These are phyloP conservation scores for Lutjanus erythropterus DNA, from an alignment of 2,113 vertebrate species.

Conservation along the genomic window DNA sequence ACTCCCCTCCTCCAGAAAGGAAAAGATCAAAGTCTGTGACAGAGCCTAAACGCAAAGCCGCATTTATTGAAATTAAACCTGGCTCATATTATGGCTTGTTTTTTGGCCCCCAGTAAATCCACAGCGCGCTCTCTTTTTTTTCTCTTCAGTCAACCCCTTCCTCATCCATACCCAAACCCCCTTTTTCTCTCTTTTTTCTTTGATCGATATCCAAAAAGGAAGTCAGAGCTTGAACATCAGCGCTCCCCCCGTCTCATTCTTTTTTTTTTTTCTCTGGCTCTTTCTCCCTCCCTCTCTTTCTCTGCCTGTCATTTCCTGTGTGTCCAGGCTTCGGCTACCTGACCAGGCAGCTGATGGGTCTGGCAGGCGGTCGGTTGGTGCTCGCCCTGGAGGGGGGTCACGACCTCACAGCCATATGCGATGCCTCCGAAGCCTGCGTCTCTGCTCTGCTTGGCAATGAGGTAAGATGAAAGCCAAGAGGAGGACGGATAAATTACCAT, in stretches of 20 bases:
- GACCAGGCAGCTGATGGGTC: slow-evolving; percentile 97
- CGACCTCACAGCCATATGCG: slow-evolving; percentile 97
- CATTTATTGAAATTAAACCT: slow-evolving; percentile 80
- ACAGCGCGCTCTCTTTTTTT: slow-evolving; percentile 58
- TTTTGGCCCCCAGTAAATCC: slow-evolving; percentile 76
- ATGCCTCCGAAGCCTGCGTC: slow-evolving; percentile 97
- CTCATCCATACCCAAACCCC: slow-evolving; percentile 43
- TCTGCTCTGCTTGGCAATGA: slow-evolving; percentile 96
- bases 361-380: slow-evolving; percentile 94
- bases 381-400: slow-evolving; percentile 97
- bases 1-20: slow-evolving; percentile 31
- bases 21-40: slow-evolving; percentile 74
- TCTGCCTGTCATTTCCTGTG: slow-evolving; percentile 74
- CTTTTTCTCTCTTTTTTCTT: slow-evolving; percentile 65
- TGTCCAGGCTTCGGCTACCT: slow-evolving; percentile 95
- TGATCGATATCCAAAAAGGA: slow-evolving; percentile 80
- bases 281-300: background rate
- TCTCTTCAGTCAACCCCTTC: slow-evolving; percentile 65
- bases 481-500: slow-evolving; percentile 1
- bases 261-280: slow-evolving; percentile 11
- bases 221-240: slow-evolving; percentile 57
- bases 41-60: slow-evolving; percentile 47
- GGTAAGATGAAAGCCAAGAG: slow-evolving; percentile 82
- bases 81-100: slow-evolving; percentile 75
- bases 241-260: slow-evolving; percentile 41